These are phyloP conservation scores for Drosophila kepulauana DNA, from an alignment of 1,140 invertebrate species.

Conservation along the genomic window DNA sequence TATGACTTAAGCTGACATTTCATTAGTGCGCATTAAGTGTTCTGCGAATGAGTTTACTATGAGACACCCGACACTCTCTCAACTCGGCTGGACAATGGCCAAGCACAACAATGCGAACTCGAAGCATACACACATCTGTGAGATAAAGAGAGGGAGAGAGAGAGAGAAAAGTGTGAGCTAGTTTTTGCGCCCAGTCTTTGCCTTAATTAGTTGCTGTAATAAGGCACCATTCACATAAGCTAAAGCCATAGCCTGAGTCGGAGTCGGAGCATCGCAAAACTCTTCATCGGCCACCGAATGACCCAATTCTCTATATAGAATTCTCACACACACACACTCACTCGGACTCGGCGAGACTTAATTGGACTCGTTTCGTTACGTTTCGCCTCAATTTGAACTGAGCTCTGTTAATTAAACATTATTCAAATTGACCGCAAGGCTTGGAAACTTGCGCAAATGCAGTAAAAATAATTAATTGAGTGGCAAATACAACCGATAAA, in stretches of 20 bases:
- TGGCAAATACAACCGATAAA: conserved; percentile 54
- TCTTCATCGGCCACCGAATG: conserved; percentile 22
- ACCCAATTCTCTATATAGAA: conserved; percentile 35
- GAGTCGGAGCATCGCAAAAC: conserved; percentile 16
- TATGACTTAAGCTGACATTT: conserved; percentile 85
- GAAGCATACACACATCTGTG: neutral
- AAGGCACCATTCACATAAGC: conserved; percentile 37
- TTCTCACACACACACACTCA: conserved; percentile 34
- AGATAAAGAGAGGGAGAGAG: neutral
- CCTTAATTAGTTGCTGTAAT: conserved; percentile 49
- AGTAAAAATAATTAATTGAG: conserved; percentile 57
- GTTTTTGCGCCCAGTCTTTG: conserved; percentile 10
- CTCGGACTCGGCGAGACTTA: neutral
- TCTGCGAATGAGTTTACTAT: conserved; percentile 76
- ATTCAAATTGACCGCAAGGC: conserved; percentile 64
- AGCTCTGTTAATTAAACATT: conserved; percentile 70
- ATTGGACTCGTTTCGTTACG: neutral
- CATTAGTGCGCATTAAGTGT: conserved; percentile 84
- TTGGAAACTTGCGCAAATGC: conserved; percentile 51
- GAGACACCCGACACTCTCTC: conserved; percentile 37
- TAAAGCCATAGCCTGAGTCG: neutral
- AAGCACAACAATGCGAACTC: neutral
- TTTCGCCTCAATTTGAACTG: conserved; percentile 8
- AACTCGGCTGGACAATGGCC: too few relatives aligned
- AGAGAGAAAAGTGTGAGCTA: neutral